These are phyloP conservation scores for Heliocidaris erythrogramma DNA, from an alignment of 35 echinoderm and acorn worm species.

Conservation along the genomic window DNA sequence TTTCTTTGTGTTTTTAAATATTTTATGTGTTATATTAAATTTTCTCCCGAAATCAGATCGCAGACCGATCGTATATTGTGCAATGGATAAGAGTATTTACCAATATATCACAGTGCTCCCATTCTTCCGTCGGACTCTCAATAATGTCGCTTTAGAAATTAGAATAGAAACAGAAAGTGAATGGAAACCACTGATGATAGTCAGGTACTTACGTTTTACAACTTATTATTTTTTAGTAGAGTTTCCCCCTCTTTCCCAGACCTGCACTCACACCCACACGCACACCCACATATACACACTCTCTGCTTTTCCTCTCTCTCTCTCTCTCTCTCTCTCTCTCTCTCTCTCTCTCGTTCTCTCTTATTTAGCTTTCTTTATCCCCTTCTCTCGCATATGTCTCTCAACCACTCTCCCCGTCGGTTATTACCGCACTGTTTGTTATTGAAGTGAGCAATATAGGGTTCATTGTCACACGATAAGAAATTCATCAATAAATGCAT, in stretches of 20 bases:
- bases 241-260: neutral
- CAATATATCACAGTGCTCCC: too few species aligned
- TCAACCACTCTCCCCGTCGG: neutral
- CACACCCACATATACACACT: neutral
- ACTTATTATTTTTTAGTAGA: neutral
- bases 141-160: too few species aligned
- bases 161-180: too few species aligned
- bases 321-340: too few species aligned
- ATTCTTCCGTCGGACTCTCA: too few species aligned
- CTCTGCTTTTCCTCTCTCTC: neutral
- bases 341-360: neutral
- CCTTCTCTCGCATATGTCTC: neutral
- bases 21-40: too few species aligned
- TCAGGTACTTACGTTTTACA: too few species aligned
- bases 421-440: neutral
- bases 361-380: neutral
- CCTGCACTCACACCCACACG: neutral
- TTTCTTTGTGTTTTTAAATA: too few species aligned
- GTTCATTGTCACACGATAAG: neutral
- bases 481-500: neutral
- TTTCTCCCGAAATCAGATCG: too few species aligned
- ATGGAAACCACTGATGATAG: too few species aligned
- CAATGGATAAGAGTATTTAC: too few species aligned
- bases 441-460: neutral
- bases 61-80: too few species aligned